Evolutionary conservation across 2,888 invertebrate species (phyloP), one percentile per base, ranked within the genome.

Genomic region (Tetranychus truncatus): DNA sequence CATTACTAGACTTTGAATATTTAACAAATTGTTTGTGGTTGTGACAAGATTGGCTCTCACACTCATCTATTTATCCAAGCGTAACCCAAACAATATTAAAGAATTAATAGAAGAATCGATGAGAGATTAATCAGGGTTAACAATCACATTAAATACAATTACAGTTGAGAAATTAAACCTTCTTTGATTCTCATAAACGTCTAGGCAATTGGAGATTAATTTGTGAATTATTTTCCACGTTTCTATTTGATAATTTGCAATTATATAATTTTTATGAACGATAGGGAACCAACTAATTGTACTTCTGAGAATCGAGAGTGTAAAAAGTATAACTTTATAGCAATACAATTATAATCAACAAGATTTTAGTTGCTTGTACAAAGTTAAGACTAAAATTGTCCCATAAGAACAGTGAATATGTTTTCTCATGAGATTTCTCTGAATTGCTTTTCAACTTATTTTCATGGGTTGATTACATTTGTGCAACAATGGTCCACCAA

Each of bases 121-220:
- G 34, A 34, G 34, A 34, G 34, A 34, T 3, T 34, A 34, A 34
- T 34, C 34, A 34, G 34, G 34, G 34, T 34, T 34, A 34, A 34
- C 34, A 34, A 34, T 34, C 34, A 34, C 34, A 34, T 34, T 34
- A 34, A 34, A 0, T 34, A 34, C 34, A 69, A 34, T 34, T 34
- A 34, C 34, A 34, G 34, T 34, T 34, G 55, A 55, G 55, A 55
- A 55, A 55, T 55, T 55, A 15, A 55, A 55, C 15, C 15, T 55
- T 55, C 55, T 9, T 15, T 55, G 15, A 55, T 55, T 34, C 34
- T 34, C 55, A 15, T 55, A 15, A 55, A 55, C 15, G 9, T 24
- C 1, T 15, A 15, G 15, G 0, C 5, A 55, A 55, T 87, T 7
- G 9, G 9, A 34, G 34, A 34, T 34, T 5, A 34, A 34, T 34